Percentiles rank a stretch among this genome's conserved stretches.
Evolutionary conservation across 2,888 invertebrate genomes (phyloP).

Genomic region (Aphrophora alni): DNA sequence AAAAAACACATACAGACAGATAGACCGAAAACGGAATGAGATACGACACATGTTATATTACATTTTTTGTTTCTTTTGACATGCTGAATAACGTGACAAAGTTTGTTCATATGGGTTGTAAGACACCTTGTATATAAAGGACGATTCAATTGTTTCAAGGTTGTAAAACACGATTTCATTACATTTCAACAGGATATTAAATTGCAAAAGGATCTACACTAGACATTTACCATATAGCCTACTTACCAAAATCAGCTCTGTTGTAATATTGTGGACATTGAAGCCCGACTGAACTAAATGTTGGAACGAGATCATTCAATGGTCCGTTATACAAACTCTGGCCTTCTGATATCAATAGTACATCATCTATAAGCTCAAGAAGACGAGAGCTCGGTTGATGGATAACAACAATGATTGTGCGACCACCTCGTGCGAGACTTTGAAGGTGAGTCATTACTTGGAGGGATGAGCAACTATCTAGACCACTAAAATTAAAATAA

Average conservation of each 20-base stretch:
- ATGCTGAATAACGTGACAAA: no score
- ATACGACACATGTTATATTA: no score
- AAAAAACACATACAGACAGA: no score
- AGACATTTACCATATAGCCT: no score
- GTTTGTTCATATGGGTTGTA: no score
- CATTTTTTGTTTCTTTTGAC: no score
- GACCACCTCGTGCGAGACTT: conserved; percentile 67
- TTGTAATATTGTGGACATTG: conserved; percentile 79
- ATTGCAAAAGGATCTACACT: no score
- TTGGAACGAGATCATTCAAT: conserved; percentile 64
- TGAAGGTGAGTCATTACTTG: conserved; percentile 68
- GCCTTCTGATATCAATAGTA: conserved; percentile 72
- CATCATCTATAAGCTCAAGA: conserved; percentile 75
- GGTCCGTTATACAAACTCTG: conserved; percentile 73
- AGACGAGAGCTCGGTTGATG: conserved; percentile 81
- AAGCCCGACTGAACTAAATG: conserved; percentile 66
- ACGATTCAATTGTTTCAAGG: no score
- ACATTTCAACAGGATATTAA: no score
- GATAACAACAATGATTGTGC: conserved; percentile 77
- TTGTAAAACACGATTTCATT: no score
- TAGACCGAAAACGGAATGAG: no score
- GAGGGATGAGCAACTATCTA: conserved; percentile 72
- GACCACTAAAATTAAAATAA: conserved; percentile 62
- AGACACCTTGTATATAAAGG: no score
- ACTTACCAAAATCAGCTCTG: conserved; percentile 75